Evolutionary conservation across 2,797 vertebrate species (phyloP), one percentile per base, ranked within the genome.

Genomic region (Gymnopithys bicolor): DNA sequence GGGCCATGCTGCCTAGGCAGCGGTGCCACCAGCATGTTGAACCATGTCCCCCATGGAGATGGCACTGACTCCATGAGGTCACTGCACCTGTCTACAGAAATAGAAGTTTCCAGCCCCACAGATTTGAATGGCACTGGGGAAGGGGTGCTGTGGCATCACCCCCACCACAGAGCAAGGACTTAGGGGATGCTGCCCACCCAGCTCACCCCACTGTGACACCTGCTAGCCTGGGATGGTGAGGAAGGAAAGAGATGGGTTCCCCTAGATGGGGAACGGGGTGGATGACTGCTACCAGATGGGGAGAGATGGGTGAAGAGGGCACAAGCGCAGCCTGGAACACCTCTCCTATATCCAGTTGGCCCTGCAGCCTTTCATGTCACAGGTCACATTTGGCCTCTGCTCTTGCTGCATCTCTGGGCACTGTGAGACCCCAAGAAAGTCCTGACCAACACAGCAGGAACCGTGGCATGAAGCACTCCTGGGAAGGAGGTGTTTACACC

Each of bases 11-110:
- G 35, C 60, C 3, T 9, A n/a, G 76, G 60, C 8, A 3, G n/a
- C 0, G 0, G 24, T 85, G 88, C 68, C 90, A 87, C 59, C 32
- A 0, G 0, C 58, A 4, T 2, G 1, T 5, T 7, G 16, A 85
- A 69, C 73, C 53, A 14, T 21, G 78, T 79, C 46, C 56, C 84
- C 87, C 33, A 32, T 3, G 0, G 85, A 93, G 71, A 56, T 67
- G 56, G 56, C 75, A n/a, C 22, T 46, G 70, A 37, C 0, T 1
- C 66, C 23, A 15, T 33, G 56, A 68, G 30, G 33, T 90, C 5
- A 4, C 45, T 30, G 45, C 24, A 43, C 39, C 70, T 73, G n/a
- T 51, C 43, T 0, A 0, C 67, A 48, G 43, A 7, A 13, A 9
- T 0, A 10, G 30, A 89, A 79, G 16, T 11, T 33, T 37, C 48